Evolutionary conservation across 2,113 vertebrate species (phyloP).

Genomic region (Pleuronectes platessa): DNA sequence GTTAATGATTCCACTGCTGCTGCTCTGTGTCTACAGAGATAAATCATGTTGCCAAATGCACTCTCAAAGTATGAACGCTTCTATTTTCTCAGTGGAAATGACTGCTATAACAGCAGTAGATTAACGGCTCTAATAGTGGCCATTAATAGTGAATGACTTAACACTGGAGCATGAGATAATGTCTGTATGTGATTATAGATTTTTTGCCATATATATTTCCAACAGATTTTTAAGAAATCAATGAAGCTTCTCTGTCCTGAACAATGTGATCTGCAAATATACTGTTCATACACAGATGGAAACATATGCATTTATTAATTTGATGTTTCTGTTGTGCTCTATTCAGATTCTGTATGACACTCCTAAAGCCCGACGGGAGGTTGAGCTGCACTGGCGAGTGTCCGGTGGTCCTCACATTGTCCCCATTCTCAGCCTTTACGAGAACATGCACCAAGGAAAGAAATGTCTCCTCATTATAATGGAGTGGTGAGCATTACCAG

Average conservation of each 20-base stretch:
- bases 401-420: constrained; percentile 91
- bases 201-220: not conserved
- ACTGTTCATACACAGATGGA: no score
- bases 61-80: no score
- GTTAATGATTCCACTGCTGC: not conserved
- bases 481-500: constrained; percentile 67
- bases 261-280: not conserved
- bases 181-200: constrained; percentile 9
- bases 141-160: constrained; percentile 2
- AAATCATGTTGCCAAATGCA: constrained; percentile 1
- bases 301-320: no score
- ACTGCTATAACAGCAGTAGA: not conserved
- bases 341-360: constrained; percentile 87
- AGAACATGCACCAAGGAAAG: constrained; percentile 71
- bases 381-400: constrained; percentile 92
- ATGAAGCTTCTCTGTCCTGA: not conserved
- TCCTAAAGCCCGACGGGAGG: constrained; percentile 93
- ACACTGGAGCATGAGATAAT: not conserved
- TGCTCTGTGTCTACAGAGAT: constrained; percentile 1
- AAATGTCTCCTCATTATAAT: constrained; percentile 74
- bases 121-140: constrained; percentile 9
- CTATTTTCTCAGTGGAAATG: no score
- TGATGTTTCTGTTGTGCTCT: not conserved
- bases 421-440: constrained; percentile 75
- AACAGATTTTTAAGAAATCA: not conserved